Conservation (phyloP, 2,113 vertebrate genomes). For the Pyxicephalus adspersus region DNA sequence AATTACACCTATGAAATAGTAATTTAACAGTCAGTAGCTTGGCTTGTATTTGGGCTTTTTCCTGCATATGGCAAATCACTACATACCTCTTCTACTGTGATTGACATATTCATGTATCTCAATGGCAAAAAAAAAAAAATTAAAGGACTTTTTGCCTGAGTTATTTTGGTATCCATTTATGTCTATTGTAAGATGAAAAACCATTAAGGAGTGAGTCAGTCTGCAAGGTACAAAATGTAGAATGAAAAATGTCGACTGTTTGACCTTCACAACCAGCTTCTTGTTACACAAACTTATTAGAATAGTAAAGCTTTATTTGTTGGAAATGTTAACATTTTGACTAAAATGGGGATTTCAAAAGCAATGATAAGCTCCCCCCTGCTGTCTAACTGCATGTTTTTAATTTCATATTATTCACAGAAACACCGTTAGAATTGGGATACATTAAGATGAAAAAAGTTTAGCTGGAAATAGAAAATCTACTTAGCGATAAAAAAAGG, state of each 20-base stretch:
- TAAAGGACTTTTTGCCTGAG: not conserved
- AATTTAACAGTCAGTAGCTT: not conserved
- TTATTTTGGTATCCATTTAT: constrained; percentile 9
- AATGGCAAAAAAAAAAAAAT: not conserved
- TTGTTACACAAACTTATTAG: constrained; percentile 16
- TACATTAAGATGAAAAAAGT: constrained; percentile 9
- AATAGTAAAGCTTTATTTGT: constrained; percentile 10
- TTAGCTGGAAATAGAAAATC: constrained; percentile 24
- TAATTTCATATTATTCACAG: constrained; percentile 12
- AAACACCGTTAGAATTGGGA: not conserved
- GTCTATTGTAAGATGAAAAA: not conserved
- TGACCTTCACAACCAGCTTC: constrained; percentile 22
- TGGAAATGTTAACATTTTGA: constrained; percentile 27
- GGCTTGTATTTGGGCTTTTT: constrained; percentile 1
- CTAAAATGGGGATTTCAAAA: not conserved
- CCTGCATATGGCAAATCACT: not conserved
- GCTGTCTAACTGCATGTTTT: constrained; percentile 14
- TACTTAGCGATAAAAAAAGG: not conserved
- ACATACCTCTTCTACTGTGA: constrained; percentile 18
- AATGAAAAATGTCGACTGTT: not conserved
- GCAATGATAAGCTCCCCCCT: constrained; percentile 1
- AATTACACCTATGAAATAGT: constrained; percentile 4
- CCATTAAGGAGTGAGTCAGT: constrained; percentile 5
- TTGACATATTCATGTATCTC: constrained; percentile 24
- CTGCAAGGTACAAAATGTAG: not conserved